Percentiles rank a stretch among this genome's conserved stretches.
These are phyloP conservation scores for Halichondria panicea DNA, from an alignment of 37 sponge, comb jelly and placozoan genomes.

Conservation along the genomic window DNA sequence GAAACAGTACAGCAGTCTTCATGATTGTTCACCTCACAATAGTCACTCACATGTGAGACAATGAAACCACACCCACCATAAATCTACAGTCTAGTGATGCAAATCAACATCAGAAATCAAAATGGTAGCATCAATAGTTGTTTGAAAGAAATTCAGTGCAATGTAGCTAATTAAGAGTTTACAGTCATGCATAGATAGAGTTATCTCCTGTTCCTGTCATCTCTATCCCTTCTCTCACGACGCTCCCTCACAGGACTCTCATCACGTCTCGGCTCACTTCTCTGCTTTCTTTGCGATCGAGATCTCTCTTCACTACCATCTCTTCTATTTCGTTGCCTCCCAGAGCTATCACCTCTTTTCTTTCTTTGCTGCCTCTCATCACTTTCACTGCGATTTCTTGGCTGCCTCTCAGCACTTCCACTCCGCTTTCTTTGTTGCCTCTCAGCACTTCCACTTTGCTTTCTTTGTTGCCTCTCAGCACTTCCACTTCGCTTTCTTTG, in stretches of 20 bases:
- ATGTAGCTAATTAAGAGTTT: too few species aligned
- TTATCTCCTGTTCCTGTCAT: not conserved
- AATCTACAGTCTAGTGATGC: too few species aligned
- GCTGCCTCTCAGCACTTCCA: slow-evolving; percentile 16
- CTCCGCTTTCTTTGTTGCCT: not conserved
- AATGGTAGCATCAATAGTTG: too few species aligned
- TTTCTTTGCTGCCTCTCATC: slow-evolving; percentile 13
- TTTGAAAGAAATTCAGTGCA: too few species aligned
- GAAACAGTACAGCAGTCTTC: slow-evolving; percentile 2
- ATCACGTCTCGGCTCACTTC: slow-evolving; percentile 3
- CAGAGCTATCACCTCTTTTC: not conserved
- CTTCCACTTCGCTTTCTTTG: not conserved
- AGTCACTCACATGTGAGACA: too few species aligned
- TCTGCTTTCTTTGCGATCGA: too few species aligned
- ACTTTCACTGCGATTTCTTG: not conserved
- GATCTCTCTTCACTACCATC: slow-evolving; percentile 7
- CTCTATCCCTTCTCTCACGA: slow-evolving; percentile 6
- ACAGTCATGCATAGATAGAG: too few species aligned
- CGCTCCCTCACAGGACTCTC: not conserved
- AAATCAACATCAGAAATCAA: too few species aligned
- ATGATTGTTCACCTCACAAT: too few species aligned
- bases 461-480: not conserved
- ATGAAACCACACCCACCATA: too few species aligned
- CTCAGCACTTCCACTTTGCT: not conserved
- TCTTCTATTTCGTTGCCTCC: not conserved